These are phyloP conservation scores for Carassius gibelio DNA, from an alignment of 2,113 vertebrate species.

Conservation along the genomic window DNA sequence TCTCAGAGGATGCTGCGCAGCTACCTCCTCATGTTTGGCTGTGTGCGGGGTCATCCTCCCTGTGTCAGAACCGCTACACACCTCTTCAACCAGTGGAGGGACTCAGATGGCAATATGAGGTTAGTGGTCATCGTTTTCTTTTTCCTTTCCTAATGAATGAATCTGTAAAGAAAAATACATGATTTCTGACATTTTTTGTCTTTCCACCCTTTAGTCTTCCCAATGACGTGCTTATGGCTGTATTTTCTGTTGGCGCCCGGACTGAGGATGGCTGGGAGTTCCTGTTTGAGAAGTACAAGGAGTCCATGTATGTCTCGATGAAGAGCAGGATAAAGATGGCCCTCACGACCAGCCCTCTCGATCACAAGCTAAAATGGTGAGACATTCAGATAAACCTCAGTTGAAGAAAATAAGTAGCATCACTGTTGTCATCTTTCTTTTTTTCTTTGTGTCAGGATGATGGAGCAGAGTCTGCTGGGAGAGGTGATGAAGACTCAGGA, in stretches of 20 bases:
- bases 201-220: slow-evolving; percentile 75
- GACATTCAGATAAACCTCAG: slow-evolving; percentile 29
- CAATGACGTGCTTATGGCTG: slow-evolving; percentile 80
- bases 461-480: slow-evolving; percentile 84
- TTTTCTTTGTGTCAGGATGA: slow-evolving; percentile 72
- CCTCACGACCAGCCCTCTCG: slow-evolving; percentile 72
- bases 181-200: background rate
- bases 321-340: slow-evolving; percentile 79
- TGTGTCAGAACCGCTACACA: slow-evolving; percentile 78
- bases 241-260: slow-evolving; percentile 83
- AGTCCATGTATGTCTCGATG: slow-evolving; percentile 74
- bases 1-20: slow-evolving; percentile 80
- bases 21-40: slow-evolving; percentile 80
- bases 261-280: slow-evolving; percentile 85
- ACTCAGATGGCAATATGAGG: slow-evolving; percentile 82
- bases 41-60: slow-evolving; percentile 76
- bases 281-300: slow-evolving; percentile 82
- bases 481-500: slow-evolving; percentile 87
- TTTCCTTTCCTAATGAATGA: no score
- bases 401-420: background rate
- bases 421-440: background rate
- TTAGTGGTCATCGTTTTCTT: slow-evolving; percentile 59
- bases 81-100: slow-evolving; percentile 82
- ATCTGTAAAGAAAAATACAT: no score
- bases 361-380: slow-evolving; percentile 82